Percentiles rank a stretch among this genome's conserved stretches.
phyloP scores from a whole-genome alignment of 2,113 vertebrate species.

The Neofelis nebulosa region DNA sequence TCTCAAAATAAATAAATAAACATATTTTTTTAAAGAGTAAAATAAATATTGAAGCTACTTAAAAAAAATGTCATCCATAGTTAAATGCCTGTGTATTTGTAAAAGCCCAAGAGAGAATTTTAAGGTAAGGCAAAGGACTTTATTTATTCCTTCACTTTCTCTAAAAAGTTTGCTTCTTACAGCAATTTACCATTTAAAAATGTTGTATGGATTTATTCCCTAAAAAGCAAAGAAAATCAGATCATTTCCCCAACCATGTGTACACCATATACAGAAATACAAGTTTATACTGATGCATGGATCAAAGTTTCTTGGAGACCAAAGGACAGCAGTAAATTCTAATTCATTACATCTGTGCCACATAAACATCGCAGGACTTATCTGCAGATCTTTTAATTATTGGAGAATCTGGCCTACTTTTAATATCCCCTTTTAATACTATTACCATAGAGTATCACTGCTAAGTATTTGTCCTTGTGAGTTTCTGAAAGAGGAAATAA shows the following conservation, averaged over 20 bases:
- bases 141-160: neutral
- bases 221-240: neutral
- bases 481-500: constrained; percentile 51
- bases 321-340: neutral
- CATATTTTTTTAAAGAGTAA: neutral
- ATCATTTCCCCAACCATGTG: neutral
- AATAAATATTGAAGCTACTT: neutral
- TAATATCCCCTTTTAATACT: neutral
- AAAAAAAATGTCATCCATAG: neutral
- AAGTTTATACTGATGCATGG: neutral
- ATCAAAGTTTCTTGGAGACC: neutral
- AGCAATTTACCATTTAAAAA: neutral
- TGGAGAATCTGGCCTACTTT: neutral
- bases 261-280: neutral
- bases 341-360: neutral
- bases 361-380: neutral
- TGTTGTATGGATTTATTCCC: neutral
- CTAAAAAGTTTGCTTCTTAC: neutral
- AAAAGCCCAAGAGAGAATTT: neutral
- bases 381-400: neutral
- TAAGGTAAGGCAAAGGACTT: neutral
- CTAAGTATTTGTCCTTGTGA: neutral
- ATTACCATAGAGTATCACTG: neutral
- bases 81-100: neutral
- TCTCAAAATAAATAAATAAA: too few species aligned